Percentiles rank a stretch among this genome's conserved stretches.
Conservation (phyloP, 2,113 vertebrate genomes). For the Heptranchias perlo region DNA sequence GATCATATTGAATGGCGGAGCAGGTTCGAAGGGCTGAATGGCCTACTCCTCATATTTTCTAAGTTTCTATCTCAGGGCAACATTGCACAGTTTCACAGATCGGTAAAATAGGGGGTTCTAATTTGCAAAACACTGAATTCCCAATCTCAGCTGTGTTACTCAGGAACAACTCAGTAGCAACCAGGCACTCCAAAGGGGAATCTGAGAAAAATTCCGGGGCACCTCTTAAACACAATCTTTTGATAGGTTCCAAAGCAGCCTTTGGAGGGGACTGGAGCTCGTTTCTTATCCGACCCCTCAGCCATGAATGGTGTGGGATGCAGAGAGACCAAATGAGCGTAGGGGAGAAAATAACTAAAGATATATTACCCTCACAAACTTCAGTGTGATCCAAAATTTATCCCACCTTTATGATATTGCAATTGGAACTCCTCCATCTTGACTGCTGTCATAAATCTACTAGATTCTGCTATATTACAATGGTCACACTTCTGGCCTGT, state of each 20-base stretch:
- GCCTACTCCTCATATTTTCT: too few species aligned
- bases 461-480: not conserved
- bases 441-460: not conserved
- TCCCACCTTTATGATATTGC: conserved; percentile 2
- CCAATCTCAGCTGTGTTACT: not conserved
- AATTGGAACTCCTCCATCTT: not conserved
- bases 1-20: too few species aligned
- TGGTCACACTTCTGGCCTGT: not conserved
- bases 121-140: not conserved
- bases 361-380: not conserved
- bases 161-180: not conserved
- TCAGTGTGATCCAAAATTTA: not conserved
- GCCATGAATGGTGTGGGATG: not conserved
- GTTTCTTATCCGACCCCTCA: not conserved
- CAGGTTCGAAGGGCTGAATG: too few species aligned
- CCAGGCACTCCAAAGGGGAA: not conserved
- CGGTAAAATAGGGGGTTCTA: not conserved
- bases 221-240: not conserved
- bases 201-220: not conserved
- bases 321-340: not conserved
- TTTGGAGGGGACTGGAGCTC: not conserved
- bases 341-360: not conserved
- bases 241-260: not conserved
- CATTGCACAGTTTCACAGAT: not conserved
- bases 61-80: not conserved